Evolutionary conservation across 1,140 invertebrate species (phyloP), one percentile per base, ranked within the genome.

Genomic region (Drosophila ananassae): DNA sequence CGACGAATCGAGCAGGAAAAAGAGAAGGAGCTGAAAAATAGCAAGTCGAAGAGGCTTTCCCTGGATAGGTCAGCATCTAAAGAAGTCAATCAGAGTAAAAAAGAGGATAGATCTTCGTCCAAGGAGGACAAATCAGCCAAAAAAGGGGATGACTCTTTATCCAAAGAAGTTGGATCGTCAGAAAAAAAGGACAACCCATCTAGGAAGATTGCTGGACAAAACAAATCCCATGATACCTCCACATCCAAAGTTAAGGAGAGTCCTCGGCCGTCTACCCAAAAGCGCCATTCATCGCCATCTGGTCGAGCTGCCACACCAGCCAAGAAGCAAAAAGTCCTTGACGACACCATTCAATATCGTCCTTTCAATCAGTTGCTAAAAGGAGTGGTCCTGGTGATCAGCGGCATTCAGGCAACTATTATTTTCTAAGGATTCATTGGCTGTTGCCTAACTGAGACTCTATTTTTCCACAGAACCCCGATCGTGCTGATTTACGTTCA

Each of bases 361-460:
- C 93, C 94, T 2, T 95, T 95, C 69, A 90, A 92, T 63, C 87
- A 93, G 68, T 81, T 96, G 22, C 92, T 96, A 90, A 93, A 94
- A 46, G 94, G 93, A 44, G 96, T 97, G 24, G 93, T 94, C 12
- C 94, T 98, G 92, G 95, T 95, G 2, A 93, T 98, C 54, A 98
- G 97, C 92, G 97, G 97, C 0, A 98, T 96, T 93, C 89, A 92
- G 85, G 90, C 67, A 54, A 60, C 10, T 17, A 44, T 17, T 21
- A 9, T 6, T 41, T 13, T 12, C 5, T 7, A 8, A 21, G 24
- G 13, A 41, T 46, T 21, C 22, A 21, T 46, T 17, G 17, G 5
- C 17, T 8, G 8, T 22, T 21, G 9, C 13, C 7, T 2, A 17
- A 41, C 2, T 41, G 6, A 6, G 2, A 6, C 13, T 47, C 22